phyloP scores from a whole-genome alignment of 1,140 invertebrate genomes.

The Meloidogyne hapla region DNA sequence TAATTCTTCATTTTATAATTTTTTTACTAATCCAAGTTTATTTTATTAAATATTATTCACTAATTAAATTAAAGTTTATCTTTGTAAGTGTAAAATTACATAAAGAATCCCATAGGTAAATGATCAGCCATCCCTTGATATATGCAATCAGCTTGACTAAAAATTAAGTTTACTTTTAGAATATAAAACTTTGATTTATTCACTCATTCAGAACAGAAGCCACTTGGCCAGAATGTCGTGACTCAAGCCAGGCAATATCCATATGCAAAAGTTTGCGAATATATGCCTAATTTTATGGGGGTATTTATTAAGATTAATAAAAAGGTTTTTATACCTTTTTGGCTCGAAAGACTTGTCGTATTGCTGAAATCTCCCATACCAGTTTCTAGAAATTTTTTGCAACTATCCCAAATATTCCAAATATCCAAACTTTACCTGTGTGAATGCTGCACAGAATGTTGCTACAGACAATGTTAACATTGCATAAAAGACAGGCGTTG shows the following conservation, averaged over 20 bases:
- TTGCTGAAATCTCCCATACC: conserved; percentile 56
- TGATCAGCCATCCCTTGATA: conserved; percentile 63
- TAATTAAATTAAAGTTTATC: too few relatives aligned
- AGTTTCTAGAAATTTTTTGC: conserved; percentile 45
- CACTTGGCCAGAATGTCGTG: conserved; percentile 58
- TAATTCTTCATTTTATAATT: too few relatives aligned
- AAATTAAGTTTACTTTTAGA: conserved; percentile 15
- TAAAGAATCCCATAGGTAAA: conserved; percentile 59
- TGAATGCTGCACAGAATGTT: conserved; percentile 59
- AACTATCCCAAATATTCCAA: conserved; percentile 19
- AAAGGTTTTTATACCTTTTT: conserved; percentile 32
- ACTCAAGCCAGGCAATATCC: conserved; percentile 61
- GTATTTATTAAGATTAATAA: too few relatives aligned
- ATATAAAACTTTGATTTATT: conserved; percentile 28
- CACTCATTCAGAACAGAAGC: conserved; percentile 60
- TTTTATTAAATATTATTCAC: background rate
- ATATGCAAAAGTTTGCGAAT: conserved; percentile 58
- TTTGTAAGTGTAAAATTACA: conserved; percentile 35
- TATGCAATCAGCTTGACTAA: conserved; percentile 58
- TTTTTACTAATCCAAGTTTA: too few relatives aligned
- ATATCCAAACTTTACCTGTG: conserved; percentile 42
- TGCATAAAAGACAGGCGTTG: conserved; percentile 55
- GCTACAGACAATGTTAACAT: conserved; percentile 53
- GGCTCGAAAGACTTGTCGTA: conserved; percentile 60
- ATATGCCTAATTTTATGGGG: conserved; percentile 35